Evolutionary conservation across 2,797 vertebrate genomes (phyloP).

Genomic region (Paedocypris micromegethes): DNA sequence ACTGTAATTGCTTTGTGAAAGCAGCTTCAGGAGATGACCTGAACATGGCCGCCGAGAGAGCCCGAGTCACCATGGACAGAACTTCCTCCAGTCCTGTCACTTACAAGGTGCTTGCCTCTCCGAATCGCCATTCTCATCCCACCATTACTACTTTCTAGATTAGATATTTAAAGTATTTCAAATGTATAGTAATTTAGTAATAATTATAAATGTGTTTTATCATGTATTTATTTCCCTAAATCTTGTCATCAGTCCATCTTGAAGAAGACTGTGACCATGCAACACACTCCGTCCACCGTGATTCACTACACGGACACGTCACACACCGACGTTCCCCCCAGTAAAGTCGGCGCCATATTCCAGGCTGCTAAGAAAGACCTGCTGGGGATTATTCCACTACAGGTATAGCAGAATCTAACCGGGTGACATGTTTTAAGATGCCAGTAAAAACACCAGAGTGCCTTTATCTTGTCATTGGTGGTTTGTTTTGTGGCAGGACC

Average conservation of each 20-base stretch:
- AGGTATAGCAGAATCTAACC: conserved; percentile 64
- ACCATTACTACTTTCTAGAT: background rate
- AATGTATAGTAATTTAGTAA: too few relatives aligned
- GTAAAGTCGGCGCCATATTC: conserved; percentile 71
- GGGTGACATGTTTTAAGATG: background rate
- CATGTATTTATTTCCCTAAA: background rate
- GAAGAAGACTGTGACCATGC: conserved; percentile 82
- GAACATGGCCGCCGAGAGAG: conserved; percentile 76
- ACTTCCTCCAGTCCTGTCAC: conserved; percentile 56
- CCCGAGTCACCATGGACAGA: conserved; percentile 73
- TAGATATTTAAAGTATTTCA: background rate
- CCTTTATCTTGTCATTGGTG: conserved; percentile 14
- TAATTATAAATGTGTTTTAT: too few relatives aligned
- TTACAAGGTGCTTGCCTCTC: conserved; percentile 68
- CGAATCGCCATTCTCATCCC: background rate
- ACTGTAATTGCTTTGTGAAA: conserved; percentile 14
- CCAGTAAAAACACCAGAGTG: background rate
- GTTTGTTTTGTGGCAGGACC: conserved; percentile 67
- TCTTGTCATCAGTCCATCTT: conserved; percentile 57
- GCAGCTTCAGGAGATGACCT: conserved; percentile 68
- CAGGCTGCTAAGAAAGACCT: conserved; percentile 89
- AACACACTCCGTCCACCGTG: conserved; percentile 76
- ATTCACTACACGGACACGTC: conserved; percentile 73
- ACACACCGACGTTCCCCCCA: conserved; percentile 63
- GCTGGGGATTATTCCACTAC: conserved; percentile 81